Base-by-base conservation (phyloP, 1,140 invertebrate genomes). In the Pogonognathellus flavescens region DNA sequence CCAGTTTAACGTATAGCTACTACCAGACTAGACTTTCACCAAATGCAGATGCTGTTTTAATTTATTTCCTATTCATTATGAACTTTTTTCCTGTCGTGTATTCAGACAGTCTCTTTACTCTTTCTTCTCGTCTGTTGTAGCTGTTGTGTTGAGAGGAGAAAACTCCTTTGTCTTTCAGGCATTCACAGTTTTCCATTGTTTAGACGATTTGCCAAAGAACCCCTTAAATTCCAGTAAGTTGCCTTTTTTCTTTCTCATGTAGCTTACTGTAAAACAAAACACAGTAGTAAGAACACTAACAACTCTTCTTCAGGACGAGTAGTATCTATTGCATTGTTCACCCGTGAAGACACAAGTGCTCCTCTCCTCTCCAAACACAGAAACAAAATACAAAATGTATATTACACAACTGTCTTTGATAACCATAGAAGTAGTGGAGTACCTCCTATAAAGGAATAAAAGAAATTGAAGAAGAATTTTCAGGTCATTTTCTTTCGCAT, bases 11-110 rank as follows among this genome's bases (percentile, higher is more conserved):
- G 18, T n/a, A n/a, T 41, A 41, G 31, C n/a, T n/a, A n/a, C 52
- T 8, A 8, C 60, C 60, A 66, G 18, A 22, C 18, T 13, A 66
- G 62, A 66, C 20, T 11, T 31, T 76, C 70, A 49, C n/a, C 41
- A 49, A 76, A 76, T 76, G 70, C 70, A 76, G 70, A 76, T 76
- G 70, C 70, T 76, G 25, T 50, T 76, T 76, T 76, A 76, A 76
- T 76, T 76, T 76, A 76, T 76, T 76, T 76, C 70, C 70, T 76
- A 76, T 76, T 76, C 70, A 76, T 76, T 76, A 76, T 76, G 25
- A 76, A 76, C 70, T 76, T 76, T 76, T 76, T 76, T 72, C 60
- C 31, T 76, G 11, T 31, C 31, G 31, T 76, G 14, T 76, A 25
- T 76, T 50, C 31, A 76, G 70, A 41, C 70, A 76, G n/a, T 11